phyloP scores from a whole-genome alignment of 2,888 invertebrate species.

The Zhuqinia jingwanae region DNA sequence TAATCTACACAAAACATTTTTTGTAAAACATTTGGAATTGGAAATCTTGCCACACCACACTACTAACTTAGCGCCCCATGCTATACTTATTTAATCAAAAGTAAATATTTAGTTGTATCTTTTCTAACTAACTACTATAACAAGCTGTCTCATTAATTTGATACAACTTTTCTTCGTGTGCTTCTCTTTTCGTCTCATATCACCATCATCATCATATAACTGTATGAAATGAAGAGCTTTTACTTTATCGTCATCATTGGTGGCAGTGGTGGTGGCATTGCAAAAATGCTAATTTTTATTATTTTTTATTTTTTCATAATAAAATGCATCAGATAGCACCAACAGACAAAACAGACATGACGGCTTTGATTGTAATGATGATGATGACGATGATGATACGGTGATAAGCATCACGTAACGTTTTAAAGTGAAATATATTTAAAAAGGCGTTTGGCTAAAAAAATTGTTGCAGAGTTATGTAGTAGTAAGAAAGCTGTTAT shows the following conservation, averaged over 20 bases:
- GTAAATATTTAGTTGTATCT: not conserved
- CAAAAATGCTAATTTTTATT: not conserved
- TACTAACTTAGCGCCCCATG: too few relatives aligned
- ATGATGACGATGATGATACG: too few relatives aligned
- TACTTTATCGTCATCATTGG: slow-evolving; percentile 12
- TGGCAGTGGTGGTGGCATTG: not conserved
- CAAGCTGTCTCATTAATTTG: slow-evolving; percentile 65
- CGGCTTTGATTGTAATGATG: not conserved
- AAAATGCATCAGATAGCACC: too few relatives aligned
- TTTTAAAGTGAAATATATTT: too few relatives aligned
- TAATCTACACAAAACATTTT: slow-evolving; percentile 30
- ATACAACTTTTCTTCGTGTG: slow-evolving; percentile 44
- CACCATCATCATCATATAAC: not conserved
- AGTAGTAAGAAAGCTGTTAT: too few relatives aligned
- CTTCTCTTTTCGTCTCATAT: slow-evolving; percentile 7
- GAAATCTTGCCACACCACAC: slow-evolving; percentile 48
- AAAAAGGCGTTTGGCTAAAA: too few relatives aligned
- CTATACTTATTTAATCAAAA: too few relatives aligned
- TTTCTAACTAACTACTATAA: slow-evolving; percentile 43
- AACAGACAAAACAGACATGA: too few relatives aligned
- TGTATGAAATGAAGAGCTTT: slow-evolving; percentile 11
- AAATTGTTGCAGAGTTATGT: too few relatives aligned
- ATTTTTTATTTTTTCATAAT: not conserved
- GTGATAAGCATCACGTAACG: too few relatives aligned
- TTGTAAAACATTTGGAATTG: slow-evolving; percentile 31